Percentiles rank a stretch among this genome's conserved stretches.
Evolutionary conservation across 2,113 vertebrate genomes (phyloP).

Genomic region (Thalassoma bifasciatum): DNA sequence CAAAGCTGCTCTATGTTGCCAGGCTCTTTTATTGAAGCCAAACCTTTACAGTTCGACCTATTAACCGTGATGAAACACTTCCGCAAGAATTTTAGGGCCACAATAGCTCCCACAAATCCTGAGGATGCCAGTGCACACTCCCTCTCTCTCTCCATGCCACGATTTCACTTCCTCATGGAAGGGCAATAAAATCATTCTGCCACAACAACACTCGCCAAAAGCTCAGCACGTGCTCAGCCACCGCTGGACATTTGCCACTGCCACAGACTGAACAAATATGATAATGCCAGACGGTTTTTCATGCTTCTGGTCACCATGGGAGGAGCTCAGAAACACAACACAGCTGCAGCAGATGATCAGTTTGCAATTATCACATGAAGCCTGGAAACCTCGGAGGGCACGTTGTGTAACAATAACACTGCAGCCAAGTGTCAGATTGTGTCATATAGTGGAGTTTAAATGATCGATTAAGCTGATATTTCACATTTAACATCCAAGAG

Average conservation of each 20-base stretch:
- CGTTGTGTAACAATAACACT: constrained; percentile 66
- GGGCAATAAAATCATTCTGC: constrained; percentile 22
- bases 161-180: constrained; percentile 20
- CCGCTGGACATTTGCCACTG: constrained; percentile 5
- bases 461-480: constrained; percentile 31
- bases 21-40: constrained; percentile 54
- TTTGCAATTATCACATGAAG: constrained; percentile 61
- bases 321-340: constrained; percentile 18
- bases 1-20: constrained; percentile 49
- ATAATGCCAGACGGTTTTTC: constrained; percentile 8
- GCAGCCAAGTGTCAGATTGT: constrained; percentile 46
- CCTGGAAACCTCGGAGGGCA: constrained; percentile 53
- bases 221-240: constrained; percentile 8
- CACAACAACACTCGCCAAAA: not conserved
- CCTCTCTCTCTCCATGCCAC: constrained; percentile 10
- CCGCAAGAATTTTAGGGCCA: constrained; percentile 64
- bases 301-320: constrained; percentile 1
- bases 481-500: constrained; percentile 12
- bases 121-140: constrained; percentile 42
- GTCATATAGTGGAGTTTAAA: constrained; percentile 12
- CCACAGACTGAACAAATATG: constrained; percentile 17
- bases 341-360: constrained; percentile 56
- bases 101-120: constrained; percentile 70
- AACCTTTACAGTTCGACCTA: constrained; percentile 70
- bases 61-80: constrained; percentile 74